phyloP scores from a whole-genome alignment of 2,113 vertebrate genomes.

The Paraplagusia blochii region DNA sequence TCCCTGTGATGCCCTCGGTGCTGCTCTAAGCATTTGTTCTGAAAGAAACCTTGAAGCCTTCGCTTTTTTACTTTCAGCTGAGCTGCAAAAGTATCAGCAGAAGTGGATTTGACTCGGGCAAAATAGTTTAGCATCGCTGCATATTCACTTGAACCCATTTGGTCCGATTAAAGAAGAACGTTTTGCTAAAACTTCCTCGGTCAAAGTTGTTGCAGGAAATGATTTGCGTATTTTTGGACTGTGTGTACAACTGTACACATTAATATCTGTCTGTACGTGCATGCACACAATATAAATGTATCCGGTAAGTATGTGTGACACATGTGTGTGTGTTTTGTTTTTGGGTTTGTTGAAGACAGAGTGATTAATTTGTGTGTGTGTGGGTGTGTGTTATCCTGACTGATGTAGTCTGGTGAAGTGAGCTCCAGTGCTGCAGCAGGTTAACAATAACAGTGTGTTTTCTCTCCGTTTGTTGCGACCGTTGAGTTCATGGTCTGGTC shows the following conservation, averaged over 20 bases:
- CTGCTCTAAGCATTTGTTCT: slow-evolving; percentile 67
- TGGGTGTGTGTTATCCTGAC: slow-evolving; percentile 45
- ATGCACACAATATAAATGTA: no score
- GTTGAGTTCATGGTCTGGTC: slow-evolving; percentile 48
- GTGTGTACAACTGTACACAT: no score
- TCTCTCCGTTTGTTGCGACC: slow-evolving; percentile 32
- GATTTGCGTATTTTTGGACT: no score
- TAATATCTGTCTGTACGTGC: slow-evolving; percentile 30
- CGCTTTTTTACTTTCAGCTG: slow-evolving; percentile 57
- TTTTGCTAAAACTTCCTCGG: slow-evolving; percentile 59
- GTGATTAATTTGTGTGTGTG: slow-evolving; percentile 53
- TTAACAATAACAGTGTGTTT: slow-evolving; percentile 49
- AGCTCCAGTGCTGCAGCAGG: slow-evolving; percentile 62
- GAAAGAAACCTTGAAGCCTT: slow-evolving; percentile 63
- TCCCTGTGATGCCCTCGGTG: slow-evolving; percentile 68
- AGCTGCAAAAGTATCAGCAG: slow-evolving; percentile 49
- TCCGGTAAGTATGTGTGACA: background rate
- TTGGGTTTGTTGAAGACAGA: slow-evolving; percentile 14
- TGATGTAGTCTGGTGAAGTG: slow-evolving; percentile 59
- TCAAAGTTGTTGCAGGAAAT: no score
- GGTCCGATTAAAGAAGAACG: slow-evolving; percentile 61
- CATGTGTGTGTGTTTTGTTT: slow-evolving; percentile 36
- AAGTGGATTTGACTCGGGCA: slow-evolving; percentile 55
- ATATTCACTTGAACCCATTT: slow-evolving; percentile 57
- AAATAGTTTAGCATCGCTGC: slow-evolving; percentile 34